Evolutionary conservation across 2,888 invertebrate species (phyloP).

Genomic region (Auanema freiburgensis): DNA sequence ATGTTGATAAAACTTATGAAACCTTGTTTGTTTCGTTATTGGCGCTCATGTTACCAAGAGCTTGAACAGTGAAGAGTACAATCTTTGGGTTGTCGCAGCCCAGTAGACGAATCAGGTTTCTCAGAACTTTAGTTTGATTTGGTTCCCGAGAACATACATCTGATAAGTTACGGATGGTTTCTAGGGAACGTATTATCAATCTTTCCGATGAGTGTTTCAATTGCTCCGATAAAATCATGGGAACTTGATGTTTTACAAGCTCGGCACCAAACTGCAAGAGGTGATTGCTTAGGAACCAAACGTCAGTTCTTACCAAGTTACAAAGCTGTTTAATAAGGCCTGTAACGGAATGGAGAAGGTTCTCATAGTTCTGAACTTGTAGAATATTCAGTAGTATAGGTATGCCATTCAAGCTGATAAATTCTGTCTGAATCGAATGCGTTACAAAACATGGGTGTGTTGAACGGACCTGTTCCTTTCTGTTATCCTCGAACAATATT

Average conservation of each 20-base stretch:
- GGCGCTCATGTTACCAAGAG: slow-evolving; percentile 53
- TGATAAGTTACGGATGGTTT: slow-evolving; percentile 47
- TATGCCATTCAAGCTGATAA: slow-evolving; percentile 32
- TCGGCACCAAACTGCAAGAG: slow-evolving; percentile 30
- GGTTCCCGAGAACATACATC: slow-evolving; percentile 26
- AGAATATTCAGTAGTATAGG: slow-evolving; percentile 38
- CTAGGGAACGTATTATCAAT: slow-evolving; percentile 40
- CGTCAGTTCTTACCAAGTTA: slow-evolving; percentile 38
- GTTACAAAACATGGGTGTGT: background rate
- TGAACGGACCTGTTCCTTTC: slow-evolving; percentile 42
- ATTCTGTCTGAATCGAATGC: slow-evolving; percentile 21
- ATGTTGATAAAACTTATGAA: background rate
- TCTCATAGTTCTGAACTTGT: slow-evolving; percentile 43
- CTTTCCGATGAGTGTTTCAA: slow-evolving; percentile 42
- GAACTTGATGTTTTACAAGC: slow-evolving; percentile 30
- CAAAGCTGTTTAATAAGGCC: slow-evolving; percentile 46
- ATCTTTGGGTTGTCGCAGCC: slow-evolving; percentile 29
- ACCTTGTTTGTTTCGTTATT: slow-evolving; percentile 53
- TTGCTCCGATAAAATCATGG: slow-evolving; percentile 23
- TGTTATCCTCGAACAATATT: slow-evolving; percentile 45
- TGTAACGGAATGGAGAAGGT: slow-evolving; percentile 45
- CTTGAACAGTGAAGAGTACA: slow-evolving; percentile 42
- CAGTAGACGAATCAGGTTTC: slow-evolving; percentile 30
- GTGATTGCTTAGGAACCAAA: background rate
- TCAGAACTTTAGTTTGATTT: slow-evolving; percentile 28